These are phyloP conservation scores for Periphyllus acericola DNA, from an alignment of 2,888 invertebrate species.

Conservation along the genomic window DNA sequence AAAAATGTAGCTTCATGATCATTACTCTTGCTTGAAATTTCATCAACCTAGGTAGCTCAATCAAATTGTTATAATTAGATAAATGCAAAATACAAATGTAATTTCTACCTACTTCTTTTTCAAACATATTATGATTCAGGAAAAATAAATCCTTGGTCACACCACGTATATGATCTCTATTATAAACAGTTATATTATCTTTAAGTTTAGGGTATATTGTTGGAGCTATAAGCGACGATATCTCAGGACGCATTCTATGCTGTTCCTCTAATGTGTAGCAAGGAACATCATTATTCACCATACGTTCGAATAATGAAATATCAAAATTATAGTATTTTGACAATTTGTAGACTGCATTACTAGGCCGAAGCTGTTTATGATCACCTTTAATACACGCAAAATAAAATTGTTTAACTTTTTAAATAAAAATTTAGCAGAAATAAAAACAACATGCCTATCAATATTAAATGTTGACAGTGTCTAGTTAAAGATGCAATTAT, in stretches of 20 bases:
- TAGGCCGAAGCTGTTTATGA: conserved; percentile 80
- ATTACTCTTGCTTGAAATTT: conserved; percentile 74
- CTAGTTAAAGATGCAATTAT: conserved; percentile 80
- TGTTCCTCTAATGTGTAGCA: conserved; percentile 69
- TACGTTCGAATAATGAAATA: conserved; percentile 71
- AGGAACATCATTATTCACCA: conserved; percentile 69
- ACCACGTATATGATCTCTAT: conserved; percentile 73
- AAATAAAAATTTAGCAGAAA: background rate
- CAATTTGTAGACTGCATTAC: conserved; percentile 68
- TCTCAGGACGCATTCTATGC: conserved; percentile 71
- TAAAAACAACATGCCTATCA: conserved; percentile 71
- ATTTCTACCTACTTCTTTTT: conserved; percentile 69
- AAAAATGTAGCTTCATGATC: conserved; percentile 75
- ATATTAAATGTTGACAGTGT: conserved; percentile 81
- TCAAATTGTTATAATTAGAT: background rate
- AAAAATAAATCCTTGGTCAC: conserved; percentile 76
- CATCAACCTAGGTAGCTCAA: conserved; percentile 66
- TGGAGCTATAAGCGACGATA: conserved; percentile 70
- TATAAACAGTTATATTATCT: conserved; percentile 72
- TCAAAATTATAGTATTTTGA: conserved; percentile 69
- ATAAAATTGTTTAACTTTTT: background rate
- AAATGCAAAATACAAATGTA: background rate
- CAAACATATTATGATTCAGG: conserved; percentile 73
- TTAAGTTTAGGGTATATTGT: conserved; percentile 75
- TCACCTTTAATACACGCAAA: conserved; percentile 71